phyloP scores from a whole-genome alignment of 2,113 vertebrate species.

The Sphaerodactylus townsendi region DNA sequence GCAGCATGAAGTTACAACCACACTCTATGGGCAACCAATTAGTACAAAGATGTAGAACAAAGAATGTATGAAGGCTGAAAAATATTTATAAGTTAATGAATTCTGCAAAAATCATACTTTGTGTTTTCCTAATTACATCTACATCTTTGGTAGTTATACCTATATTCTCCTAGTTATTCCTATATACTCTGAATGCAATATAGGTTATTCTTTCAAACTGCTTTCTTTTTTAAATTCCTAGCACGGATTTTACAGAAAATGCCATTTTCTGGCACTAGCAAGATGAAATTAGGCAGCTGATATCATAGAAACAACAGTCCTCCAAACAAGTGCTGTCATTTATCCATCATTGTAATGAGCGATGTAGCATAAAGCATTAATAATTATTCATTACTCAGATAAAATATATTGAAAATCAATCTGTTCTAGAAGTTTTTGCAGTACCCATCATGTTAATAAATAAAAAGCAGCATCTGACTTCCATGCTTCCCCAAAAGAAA shows the following conservation, averaged over 20 bases:
- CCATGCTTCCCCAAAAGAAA: background rate
- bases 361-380: background rate
- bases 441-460: accelerated
- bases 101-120: conserved; percentile 16
- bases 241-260: conserved; percentile 29
- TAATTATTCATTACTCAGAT: conserved; percentile 1
- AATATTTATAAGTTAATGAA: background rate
- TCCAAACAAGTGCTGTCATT: conserved; percentile 8
- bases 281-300: conserved; percentile 45
- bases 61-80: conserved; percentile 24
- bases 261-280: conserved; percentile 30
- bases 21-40: background rate
- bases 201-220: conserved; percentile 26
- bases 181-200: conserved; percentile 32
- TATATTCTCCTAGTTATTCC: background rate
- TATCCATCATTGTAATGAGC: conserved; percentile 23
- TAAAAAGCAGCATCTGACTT: background rate
- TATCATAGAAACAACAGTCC: conserved; percentile 22
- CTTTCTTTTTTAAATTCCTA: conserved; percentile 44
- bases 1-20: background rate
- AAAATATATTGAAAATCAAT: background rate
- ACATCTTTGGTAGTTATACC: conserved; percentile 16
- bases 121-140: background rate
- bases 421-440: background rate
- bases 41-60: background rate